phyloP scores from a whole-genome alignment of 2,797 vertebrate species.

The Tenualosa ilisha region DNA sequence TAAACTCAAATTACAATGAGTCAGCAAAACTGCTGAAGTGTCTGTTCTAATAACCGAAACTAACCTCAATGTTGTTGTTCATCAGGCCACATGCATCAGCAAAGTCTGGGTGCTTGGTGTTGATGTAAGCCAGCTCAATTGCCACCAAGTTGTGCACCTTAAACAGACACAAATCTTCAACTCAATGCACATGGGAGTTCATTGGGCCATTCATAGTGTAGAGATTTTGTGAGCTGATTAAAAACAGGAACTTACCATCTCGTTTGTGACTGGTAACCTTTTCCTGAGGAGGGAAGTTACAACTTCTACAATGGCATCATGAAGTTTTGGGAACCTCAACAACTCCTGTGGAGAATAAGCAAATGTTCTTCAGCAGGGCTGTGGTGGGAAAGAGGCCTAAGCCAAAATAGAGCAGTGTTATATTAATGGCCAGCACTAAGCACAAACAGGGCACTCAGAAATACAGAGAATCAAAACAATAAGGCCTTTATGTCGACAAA shows the following conservation, averaged over 20 bases:
- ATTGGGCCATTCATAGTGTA: not conserved
- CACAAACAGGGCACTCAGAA: not conserved
- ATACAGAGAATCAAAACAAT: not conserved
- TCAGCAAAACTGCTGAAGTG: not conserved
- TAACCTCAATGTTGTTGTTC: conserved; percentile 98
- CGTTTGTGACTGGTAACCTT: conserved; percentile 94
- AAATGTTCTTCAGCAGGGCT: not conserved
- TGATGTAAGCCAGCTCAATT: conserved; percentile 97
- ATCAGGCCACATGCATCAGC: conserved; percentile 96
- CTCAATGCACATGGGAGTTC: not conserved
- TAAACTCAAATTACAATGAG: not conserved
- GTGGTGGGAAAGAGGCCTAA: too few species aligned
- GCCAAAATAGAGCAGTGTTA: not conserved
- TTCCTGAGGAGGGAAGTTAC: conserved; percentile 95
- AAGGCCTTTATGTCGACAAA: not conserved
- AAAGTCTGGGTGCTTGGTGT: conserved; percentile 98
- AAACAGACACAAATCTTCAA: not conserved
- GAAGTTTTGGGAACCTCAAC: conserved; percentile 95
- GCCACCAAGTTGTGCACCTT: conserved; percentile 98
- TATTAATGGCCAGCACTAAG: not conserved
- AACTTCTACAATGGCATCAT: conserved; percentile 97
- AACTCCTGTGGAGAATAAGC: conserved; percentile 79
- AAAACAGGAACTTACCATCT: conserved; percentile 69
- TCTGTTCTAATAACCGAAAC: not conserved
- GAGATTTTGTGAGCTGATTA: not conserved